Evolutionary conservation across 2,888 invertebrate genomes (phyloP), one percentile per base, ranked within the genome.

Genomic region (Dysmachus trigonus): DNA sequence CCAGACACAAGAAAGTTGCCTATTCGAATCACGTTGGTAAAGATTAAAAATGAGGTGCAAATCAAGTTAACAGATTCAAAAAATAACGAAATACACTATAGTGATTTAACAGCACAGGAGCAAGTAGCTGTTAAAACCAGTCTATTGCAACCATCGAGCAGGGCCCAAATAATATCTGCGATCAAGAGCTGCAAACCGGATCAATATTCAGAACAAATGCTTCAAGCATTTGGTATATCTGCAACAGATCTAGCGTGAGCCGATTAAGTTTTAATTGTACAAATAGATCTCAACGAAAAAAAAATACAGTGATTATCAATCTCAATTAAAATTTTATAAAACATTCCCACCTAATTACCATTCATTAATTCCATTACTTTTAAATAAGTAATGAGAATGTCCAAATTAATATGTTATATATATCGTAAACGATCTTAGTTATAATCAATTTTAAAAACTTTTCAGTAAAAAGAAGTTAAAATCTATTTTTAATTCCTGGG

Each of bases 21-120:
- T 4, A 77, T 85, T 38, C 77, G 77, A 6, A 77, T 85, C 6
- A 41, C 77, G 35, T n/a, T 85, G 38, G 38, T 71, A 5, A 85
- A 77, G 13, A 38, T 71, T 7, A 77, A 53, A 13, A 71, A 85
- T 41, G 53, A 77, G 53, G 76, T 85, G 30, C 77, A 85, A 76
- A 85, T 85, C 7, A 85, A 85, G 27, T 41, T 85, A 30, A 77
- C 62, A 0, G 77, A 77, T 71, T 53, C 76, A n/a, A 76, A 35
- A 77, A 33, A 27, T 53, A 62, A 15, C 15, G 77, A 77, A 27
- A 77, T 85, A 8, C 35, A 77, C 31, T 85, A 41, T 27, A 30
- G 2, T 2, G 62, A 51, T 7, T 51, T 85, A 30, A 38, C 30
- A 0, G 10, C 38, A 0, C 77, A 76, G n/a, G 77, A 85, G 35